Evolutionary conservation across 2,888 invertebrate species (phyloP).

Genomic region (Andricus quercusramuli): DNA sequence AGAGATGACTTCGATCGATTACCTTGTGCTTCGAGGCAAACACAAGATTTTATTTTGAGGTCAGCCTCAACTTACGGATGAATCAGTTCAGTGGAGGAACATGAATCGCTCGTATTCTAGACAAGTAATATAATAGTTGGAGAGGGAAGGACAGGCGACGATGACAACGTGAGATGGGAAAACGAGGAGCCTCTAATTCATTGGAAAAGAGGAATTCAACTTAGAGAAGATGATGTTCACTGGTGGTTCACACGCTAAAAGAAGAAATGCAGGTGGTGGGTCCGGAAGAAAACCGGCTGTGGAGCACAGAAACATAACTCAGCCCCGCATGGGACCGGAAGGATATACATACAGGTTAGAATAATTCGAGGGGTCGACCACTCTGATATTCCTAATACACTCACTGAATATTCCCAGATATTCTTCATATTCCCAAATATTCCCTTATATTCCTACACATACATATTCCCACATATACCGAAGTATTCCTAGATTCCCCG

Average conservation of each 20-base stretch:
- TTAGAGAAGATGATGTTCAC: constrained; percentile 84
- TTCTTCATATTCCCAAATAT: no score
- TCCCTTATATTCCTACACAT: no score
- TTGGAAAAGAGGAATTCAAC: constrained; percentile 32
- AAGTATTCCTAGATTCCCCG: no score
- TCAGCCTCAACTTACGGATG: constrained; percentile 32
- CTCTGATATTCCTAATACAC: no score
- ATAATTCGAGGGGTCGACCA: no score
- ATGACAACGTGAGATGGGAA: constrained; percentile 40
- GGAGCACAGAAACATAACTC: constrained; percentile 63
- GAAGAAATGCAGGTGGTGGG: constrained; percentile 77
- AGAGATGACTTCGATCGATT: constrained; percentile 37
- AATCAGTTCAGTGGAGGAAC: constrained; percentile 46
- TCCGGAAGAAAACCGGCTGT: constrained; percentile 65
- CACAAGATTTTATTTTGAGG: constrained; percentile 39
- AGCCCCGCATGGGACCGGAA: constrained; percentile 65
- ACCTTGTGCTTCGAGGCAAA: constrained; percentile 32
- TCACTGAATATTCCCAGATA: no score
- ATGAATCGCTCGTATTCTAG: constrained; percentile 46
- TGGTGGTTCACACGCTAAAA: constrained; percentile 83
- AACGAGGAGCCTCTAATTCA: constrained; percentile 5
- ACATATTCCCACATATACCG: no score
- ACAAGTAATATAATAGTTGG: constrained; percentile 40
- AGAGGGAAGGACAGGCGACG: constrained; percentile 44
- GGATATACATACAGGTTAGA: constrained; percentile 73